Conservation (phyloP, 2,797 vertebrate genomes). For the Enteromius thamalakanensis region DNA sequence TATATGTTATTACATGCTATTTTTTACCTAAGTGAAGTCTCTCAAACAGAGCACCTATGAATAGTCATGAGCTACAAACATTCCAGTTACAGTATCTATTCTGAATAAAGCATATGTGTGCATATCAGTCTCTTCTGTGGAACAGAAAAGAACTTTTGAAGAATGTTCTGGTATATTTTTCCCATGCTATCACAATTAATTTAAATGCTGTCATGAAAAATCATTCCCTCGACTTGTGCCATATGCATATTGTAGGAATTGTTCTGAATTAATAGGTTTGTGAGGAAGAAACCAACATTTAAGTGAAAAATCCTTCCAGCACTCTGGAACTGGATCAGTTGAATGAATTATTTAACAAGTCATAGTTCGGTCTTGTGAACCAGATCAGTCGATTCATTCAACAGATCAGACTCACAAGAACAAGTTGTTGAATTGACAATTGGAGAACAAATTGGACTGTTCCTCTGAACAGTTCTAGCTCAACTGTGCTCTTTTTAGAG, state of each 20-base stretch:
- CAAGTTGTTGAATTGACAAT: neutral
- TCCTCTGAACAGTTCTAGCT: neutral
- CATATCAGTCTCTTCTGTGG: neutral
- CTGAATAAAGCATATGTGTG: neutral
- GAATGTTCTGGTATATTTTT: neutral
- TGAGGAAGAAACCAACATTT: neutral
- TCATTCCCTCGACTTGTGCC: neutral
- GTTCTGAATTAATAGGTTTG: neutral
- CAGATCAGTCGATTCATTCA: too few species aligned
- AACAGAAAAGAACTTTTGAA: neutral
- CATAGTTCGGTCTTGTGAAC: neutral
- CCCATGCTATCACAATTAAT: neutral
- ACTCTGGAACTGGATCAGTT: neutral
- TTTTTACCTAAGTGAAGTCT: slow-evolving; percentile 25
- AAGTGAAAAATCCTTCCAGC: neutral
- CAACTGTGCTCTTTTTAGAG: neutral
- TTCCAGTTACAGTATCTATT: slow-evolving; percentile 5
- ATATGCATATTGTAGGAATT: neutral
- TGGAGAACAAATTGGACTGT: neutral
- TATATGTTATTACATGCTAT: slow-evolving; percentile 37
- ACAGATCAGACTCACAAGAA: neutral
- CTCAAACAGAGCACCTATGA: neutral
- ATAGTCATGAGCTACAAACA: slow-evolving; percentile 14
- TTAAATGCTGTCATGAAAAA: neutral
- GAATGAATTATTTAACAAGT: neutral